Evolutionary conservation across 2,797 vertebrate genomes (phyloP), one percentile per base, ranked within the genome.

Genomic region (Myotis vivesi): DNA sequence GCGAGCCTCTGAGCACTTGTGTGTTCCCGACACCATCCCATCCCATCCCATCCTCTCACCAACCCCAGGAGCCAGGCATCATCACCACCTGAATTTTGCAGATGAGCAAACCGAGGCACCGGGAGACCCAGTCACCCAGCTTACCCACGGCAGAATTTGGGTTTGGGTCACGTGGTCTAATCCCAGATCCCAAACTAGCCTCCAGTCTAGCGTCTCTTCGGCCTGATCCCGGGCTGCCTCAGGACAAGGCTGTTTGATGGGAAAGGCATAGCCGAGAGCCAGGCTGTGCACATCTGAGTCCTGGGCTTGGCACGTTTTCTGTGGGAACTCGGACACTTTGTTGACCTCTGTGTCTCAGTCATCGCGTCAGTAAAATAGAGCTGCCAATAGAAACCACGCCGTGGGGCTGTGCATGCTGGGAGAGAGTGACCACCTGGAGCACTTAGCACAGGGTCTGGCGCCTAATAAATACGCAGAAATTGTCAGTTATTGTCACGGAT

Each of bases 131-230:
- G 30, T 2, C 49, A 22, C 28, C 53, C 16, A 25, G 8, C 16
- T n/a, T 2, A 0, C 3, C 0, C 0, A 1, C 1, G 17, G 36
- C 71, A 73, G 80, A 49, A 30, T 38, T 20, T 17, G n/a, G 46
- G 20, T 41, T 72, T 44, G 36, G 20, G 19, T 23, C 38, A 8
- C 0, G 3, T 3, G 17, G 36, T 73, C 25, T 53, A 57, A 62
- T 22, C 80, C 6, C 17, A 46, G 55, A 28, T 12, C 30, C n/a
- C 62, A n/a, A 28, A 41, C 55, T 1, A 12, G 17, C 49, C 55
- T 15, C 36, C 36, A 4, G 36, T 36, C 36, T 36, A 36, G 36
- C 36, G 36, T 36, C 36, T 36, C 77, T 71, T 85, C 72, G 13
- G 19, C 72, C 49, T 23, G 55, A 12, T 25, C 6, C 55, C 25